phyloP scores from a whole-genome alignment of 1,140 invertebrate genomes.

The Zaprionus nigranus region DNA sequence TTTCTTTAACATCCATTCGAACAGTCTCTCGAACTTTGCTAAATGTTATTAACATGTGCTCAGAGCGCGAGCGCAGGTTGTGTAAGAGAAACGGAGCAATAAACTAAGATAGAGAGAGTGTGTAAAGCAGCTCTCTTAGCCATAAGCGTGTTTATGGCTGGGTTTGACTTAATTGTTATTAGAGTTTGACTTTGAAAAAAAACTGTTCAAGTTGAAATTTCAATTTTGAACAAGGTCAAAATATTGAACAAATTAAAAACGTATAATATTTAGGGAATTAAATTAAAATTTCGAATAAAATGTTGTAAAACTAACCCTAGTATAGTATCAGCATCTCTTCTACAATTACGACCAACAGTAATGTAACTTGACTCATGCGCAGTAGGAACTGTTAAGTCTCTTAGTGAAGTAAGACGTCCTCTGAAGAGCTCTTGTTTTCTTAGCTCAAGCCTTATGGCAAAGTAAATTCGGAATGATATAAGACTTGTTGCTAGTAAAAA shows the following conservation, averaged over 20 bases:
- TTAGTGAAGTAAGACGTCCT: not conserved
- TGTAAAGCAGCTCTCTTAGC: not conserved
- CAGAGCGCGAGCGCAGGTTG: conserved; percentile 13
- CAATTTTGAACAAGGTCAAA: too few species aligned
- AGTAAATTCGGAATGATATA: conserved; percentile 14
- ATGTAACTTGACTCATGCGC: conserved; percentile 13
- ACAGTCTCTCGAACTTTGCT: conserved; percentile 1
- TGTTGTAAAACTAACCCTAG: not conserved
- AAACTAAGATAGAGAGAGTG: not conserved
- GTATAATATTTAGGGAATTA: not conserved
- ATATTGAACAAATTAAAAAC: too few species aligned
- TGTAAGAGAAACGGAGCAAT: not conserved
- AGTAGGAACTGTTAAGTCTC: not conserved
- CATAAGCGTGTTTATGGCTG: conserved; percentile 20
- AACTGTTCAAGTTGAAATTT: not conserved
- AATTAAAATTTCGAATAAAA: not conserved
- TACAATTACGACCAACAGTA: not conserved
- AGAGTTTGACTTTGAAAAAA: not conserved
- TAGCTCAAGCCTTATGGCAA: not conserved
- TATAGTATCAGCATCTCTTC: not conserved
- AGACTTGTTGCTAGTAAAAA: conserved; percentile 26
- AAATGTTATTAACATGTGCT: conserved; percentile 27
- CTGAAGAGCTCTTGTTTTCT: not conserved
- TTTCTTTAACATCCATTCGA: not conserved
- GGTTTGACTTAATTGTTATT: conserved; percentile 15